These are phyloP conservation scores for Polydrusus tereticollis DNA, from an alignment of 2,888 invertebrate species.

Conservation along the genomic window DNA sequence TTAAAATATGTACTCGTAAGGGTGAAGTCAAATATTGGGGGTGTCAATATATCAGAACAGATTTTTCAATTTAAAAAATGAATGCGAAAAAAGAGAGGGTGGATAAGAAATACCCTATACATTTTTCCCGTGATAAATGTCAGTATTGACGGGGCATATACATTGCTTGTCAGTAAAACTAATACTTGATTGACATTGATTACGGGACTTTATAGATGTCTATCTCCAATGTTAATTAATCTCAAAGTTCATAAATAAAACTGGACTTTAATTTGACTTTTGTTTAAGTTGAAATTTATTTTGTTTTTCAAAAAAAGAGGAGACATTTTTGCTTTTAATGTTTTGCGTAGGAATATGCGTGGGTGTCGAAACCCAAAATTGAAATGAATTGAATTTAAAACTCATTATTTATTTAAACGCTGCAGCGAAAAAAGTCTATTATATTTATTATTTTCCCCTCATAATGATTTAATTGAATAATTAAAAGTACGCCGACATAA, in stretches of 20 bases:
- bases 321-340: no score
- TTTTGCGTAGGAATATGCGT: no score
- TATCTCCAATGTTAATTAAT: slow-evolving; percentile 47
- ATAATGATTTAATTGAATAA: not conserved
- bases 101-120: slow-evolving; percentile 54
- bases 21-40: slow-evolving; percentile 23
- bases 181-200: slow-evolving; percentile 60
- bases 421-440: no score
- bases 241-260: slow-evolving; percentile 49
- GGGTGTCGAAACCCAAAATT: no score
- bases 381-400: no score
- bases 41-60: slow-evolving; percentile 54
- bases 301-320: slow-evolving; percentile 18
- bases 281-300: slow-evolving; percentile 37
- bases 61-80: slow-evolving; percentile 56
- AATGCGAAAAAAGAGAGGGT: slow-evolving; percentile 51
- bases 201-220: slow-evolving; percentile 54
- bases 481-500: not conserved
- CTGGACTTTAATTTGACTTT: slow-evolving; percentile 41
- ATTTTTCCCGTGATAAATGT: slow-evolving; percentile 55
- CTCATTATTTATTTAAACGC: no score
- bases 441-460: not conserved
- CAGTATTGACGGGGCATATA: slow-evolving; percentile 52
- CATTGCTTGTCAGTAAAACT: slow-evolving; percentile 48
- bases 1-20: slow-evolving; percentile 6